These are phyloP conservation scores for Crossaster papposus DNA, from an alignment of 53 echinoderm and acorn worm genomes.

Conservation along the genomic window DNA sequence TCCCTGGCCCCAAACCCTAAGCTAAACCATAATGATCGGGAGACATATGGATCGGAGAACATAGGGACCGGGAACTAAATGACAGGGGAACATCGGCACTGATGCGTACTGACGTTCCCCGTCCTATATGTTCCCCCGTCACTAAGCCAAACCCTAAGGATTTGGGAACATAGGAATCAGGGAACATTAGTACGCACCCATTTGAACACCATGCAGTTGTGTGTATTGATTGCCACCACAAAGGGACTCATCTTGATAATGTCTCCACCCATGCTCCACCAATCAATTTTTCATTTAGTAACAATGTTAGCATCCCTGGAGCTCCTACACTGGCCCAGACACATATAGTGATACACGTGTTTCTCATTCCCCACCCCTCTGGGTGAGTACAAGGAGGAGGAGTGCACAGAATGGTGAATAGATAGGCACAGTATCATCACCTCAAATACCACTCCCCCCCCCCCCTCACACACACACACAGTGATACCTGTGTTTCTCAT, in stretches of 20 bases:
- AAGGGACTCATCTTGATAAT: not conserved
- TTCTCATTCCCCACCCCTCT: not conserved
- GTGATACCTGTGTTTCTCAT: not conserved
- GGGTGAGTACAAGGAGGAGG: not conserved
- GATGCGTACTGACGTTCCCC: no score
- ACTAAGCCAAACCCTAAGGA: no score
- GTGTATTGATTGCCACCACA: slow-evolving; percentile 16
- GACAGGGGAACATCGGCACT: no score
- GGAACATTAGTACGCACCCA: no score
- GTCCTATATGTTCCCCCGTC: no score
- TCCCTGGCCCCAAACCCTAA: no score
- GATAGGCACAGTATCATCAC: no score
- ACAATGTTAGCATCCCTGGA: not conserved
- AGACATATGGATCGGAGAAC: no score
- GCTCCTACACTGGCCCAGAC: not conserved
- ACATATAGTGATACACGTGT: not conserved
- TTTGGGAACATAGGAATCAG: no score
- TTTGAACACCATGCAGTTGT: slow-evolving; percentile 9
- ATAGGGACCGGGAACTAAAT: no score
- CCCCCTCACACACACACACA: not conserved
- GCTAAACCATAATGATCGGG: no score
- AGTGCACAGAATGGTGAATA: not conserved
- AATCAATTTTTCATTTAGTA: slow-evolving; percentile 32
- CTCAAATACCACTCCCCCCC: no score
- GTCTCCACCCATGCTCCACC: not conserved